These are phyloP conservation scores for Eurois occulta DNA, from an alignment of 2,888 invertebrate species.

Conservation along the genomic window DNA sequence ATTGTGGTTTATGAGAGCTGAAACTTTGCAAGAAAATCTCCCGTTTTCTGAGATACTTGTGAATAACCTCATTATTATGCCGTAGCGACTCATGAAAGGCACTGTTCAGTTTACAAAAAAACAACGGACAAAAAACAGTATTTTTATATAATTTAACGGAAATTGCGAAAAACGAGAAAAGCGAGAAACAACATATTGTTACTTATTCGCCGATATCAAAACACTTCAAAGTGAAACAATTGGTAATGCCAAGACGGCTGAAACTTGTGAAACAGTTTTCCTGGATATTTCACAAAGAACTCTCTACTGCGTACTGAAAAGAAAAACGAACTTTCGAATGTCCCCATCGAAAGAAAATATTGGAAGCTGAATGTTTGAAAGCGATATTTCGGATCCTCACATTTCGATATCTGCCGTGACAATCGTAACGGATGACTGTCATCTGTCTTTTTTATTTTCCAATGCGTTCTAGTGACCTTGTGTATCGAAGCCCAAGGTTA, in stretches of 20 bases:
- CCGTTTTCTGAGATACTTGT: neutral
- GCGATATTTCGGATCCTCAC: constrained; percentile 3
- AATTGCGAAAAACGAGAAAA: neutral
- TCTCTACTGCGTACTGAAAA: neutral
- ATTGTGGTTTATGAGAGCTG: neutral
- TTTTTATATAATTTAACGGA: neutral
- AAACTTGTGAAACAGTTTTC: neutral
- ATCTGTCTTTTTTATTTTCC: constrained; percentile 10
- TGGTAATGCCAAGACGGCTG: neutral
- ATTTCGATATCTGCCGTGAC: constrained; percentile 13
- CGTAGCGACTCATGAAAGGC: neutral
- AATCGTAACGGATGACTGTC: constrained; percentile 10
- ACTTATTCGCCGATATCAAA: neutral
- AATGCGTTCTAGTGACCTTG: neutral
- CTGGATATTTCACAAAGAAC: neutral
- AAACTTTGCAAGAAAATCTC: neutral
- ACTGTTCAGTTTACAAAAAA: neutral
- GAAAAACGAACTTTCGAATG: neutral
- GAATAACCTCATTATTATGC: neutral
- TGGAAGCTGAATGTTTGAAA: neutral
- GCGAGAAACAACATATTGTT: neutral
- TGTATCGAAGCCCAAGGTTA: neutral
- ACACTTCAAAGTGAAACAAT: neutral
- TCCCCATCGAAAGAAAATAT: constrained; percentile 1
- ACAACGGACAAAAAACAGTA: neutral